phyloP scores from a whole-genome alignment of 2,113 vertebrate genomes.

The Nesogale talazaci region DNA sequence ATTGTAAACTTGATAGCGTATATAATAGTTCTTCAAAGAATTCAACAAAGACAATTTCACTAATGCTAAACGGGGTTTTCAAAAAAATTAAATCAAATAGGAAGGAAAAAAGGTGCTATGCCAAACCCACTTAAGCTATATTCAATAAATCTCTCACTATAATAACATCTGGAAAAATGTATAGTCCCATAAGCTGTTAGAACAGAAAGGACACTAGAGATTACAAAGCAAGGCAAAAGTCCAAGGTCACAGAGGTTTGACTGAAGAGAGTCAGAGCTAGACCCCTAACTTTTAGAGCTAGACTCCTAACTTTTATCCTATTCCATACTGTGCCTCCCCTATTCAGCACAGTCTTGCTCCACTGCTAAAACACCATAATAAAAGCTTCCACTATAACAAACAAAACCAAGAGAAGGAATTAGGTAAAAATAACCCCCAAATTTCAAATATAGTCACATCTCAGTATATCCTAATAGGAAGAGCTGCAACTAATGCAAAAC shows the following conservation, averaged over 20 bases:
- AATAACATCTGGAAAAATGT: neutral
- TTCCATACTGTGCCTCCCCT: neutral
- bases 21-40: too few species aligned
- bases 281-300: too few species aligned
- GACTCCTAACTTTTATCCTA: neutral
- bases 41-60: neutral
- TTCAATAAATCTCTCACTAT: neutral
- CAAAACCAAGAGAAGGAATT: neutral
- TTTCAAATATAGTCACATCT: neutral
- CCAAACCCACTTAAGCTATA: neutral
- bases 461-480: neutral
- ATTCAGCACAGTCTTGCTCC: neutral
- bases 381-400: neutral
- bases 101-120: neutral
- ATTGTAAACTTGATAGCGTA: too few species aligned
- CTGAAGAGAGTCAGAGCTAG: neutral
- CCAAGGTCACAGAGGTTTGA: neutral
- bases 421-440: neutral
- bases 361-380: neutral
- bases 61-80: conserved; percentile 22
- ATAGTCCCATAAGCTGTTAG: neutral
- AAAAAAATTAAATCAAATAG: neutral
- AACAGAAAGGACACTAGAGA: neutral
- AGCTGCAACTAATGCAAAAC: neutral
- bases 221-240: neutral